Evolutionary conservation across 2,113 vertebrate species (phyloP).

Genomic region (Cyprinodon tularosa): DNA sequence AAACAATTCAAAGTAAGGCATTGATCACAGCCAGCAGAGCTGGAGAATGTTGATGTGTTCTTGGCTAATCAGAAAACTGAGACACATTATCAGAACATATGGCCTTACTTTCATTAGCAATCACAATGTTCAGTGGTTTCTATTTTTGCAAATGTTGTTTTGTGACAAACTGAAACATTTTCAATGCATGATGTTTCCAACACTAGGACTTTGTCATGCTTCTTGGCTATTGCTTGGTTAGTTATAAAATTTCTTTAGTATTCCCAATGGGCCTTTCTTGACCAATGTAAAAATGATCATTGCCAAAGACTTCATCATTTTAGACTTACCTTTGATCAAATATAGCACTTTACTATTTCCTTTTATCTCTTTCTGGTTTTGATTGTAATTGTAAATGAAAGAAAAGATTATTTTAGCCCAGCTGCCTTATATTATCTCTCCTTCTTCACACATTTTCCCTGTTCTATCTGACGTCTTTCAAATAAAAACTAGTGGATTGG

Average conservation of each 20-base stretch:
- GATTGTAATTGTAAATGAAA: not conserved
- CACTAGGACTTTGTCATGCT: not conserved
- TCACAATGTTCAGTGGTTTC: not conserved
- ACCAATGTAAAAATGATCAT: not conserved
- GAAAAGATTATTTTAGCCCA: not conserved
- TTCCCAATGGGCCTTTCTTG: not conserved
- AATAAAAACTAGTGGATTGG: not conserved
- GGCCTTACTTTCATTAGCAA: not conserved
- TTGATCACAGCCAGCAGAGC: not conserved
- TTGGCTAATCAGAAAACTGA: not conserved
- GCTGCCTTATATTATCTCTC: not conserved
- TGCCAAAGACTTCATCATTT: too few species aligned
- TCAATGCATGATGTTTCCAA: not conserved
- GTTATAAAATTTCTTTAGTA: not conserved
- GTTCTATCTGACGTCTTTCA: not conserved
- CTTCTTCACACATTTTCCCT: too few species aligned
- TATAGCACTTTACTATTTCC: not conserved
- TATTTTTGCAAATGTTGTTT: not conserved
- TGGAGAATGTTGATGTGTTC: not conserved
- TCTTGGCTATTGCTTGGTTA: not conserved
- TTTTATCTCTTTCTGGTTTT: not conserved
- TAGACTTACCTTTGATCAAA: not conserved
- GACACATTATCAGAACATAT: not conserved
- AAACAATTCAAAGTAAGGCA: not conserved
- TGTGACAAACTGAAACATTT: not conserved